These are phyloP conservation scores for Corythoichthys haematopterus DNA, from an alignment of 2,113 vertebrate genomes.

Conservation along the genomic window DNA sequence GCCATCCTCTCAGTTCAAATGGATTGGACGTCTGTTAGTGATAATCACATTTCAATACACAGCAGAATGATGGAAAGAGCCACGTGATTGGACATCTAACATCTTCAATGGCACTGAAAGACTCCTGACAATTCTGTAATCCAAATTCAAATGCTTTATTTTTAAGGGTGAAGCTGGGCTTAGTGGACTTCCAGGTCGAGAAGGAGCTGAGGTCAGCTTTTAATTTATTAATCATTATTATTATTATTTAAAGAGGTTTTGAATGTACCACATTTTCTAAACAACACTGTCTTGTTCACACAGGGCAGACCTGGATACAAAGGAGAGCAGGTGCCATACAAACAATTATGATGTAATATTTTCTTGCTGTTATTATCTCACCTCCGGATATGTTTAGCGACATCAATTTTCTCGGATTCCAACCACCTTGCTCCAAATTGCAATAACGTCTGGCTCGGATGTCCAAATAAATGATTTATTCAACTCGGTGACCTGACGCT, in stretches of 20 bases:
- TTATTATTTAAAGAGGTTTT: not conserved
- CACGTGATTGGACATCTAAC: too few relatives aligned
- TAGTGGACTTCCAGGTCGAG: slow-evolving; percentile 80
- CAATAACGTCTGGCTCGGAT: not conserved
- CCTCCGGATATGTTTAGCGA: slow-evolving; percentile 3
- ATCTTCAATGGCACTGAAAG: too few relatives aligned
- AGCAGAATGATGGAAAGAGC: too few relatives aligned
- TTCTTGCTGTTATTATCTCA: not conserved
- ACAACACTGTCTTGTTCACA: slow-evolving; percentile 40
- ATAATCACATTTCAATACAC: too few relatives aligned
- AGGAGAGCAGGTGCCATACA: slow-evolving; percentile 79
- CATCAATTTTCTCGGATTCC: not conserved
- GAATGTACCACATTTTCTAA: slow-evolving; percentile 1
- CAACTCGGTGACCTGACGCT: not conserved
- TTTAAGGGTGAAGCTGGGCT: slow-evolving; percentile 79
- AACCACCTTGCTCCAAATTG: not conserved
- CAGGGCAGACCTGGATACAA: slow-evolving; percentile 87
- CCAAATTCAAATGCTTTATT: not conserved
- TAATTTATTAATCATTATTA: not conserved
- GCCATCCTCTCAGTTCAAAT: too few relatives aligned
- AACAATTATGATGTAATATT: slow-evolving; percentile 8
- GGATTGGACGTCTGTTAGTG: too few relatives aligned
- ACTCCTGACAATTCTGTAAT: not conserved
- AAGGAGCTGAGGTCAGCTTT: slow-evolving; percentile 78
- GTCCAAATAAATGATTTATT: slow-evolving; percentile 9